Conservation (phyloP, 1,140 invertebrate genomes). For the Ridgeia piscesae region DNA sequence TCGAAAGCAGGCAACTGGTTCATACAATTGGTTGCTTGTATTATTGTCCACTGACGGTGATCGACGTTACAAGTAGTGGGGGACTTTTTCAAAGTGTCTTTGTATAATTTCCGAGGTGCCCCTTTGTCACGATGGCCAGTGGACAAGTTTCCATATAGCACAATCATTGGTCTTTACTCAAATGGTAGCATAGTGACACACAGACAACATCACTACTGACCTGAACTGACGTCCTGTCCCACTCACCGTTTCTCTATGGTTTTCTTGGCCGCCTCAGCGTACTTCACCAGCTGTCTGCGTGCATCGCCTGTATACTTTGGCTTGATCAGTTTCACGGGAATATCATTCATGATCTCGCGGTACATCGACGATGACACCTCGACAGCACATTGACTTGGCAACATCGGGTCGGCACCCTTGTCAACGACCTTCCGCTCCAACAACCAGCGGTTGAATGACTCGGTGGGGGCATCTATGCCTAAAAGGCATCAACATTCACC, state of each 20-base stretch:
- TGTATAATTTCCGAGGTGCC: no score
- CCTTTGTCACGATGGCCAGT: no score
- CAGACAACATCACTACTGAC: background rate
- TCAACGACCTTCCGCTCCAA: slow-evolving; percentile 94
- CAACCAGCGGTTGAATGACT: slow-evolving; percentile 94
- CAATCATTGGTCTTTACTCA: no score
- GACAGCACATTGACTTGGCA: slow-evolving; percentile 87
- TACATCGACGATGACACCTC: slow-evolving; percentile 71
- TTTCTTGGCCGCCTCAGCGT: slow-evolving; percentile 94
- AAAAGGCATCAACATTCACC: slow-evolving; percentile 25
- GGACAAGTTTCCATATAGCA: no score
- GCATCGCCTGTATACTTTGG: slow-evolving; percentile 95
- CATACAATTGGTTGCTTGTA: no score
- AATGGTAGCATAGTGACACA: no score
- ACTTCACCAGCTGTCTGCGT: slow-evolving; percentile 90
- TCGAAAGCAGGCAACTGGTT: no score
- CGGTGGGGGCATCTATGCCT: slow-evolving; percentile 90
- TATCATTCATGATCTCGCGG: slow-evolving; percentile 87
- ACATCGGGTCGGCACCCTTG: slow-evolving; percentile 73
- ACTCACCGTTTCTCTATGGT: slow-evolving; percentile 83
- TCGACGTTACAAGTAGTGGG: no score
- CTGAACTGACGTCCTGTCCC: background rate
- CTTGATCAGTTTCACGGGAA: slow-evolving; percentile 91
- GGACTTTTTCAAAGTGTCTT: no score
- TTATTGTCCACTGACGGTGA: no score